Conservation (phyloP, 2,888 invertebrate genomes). For the Emesis furor region DNA sequence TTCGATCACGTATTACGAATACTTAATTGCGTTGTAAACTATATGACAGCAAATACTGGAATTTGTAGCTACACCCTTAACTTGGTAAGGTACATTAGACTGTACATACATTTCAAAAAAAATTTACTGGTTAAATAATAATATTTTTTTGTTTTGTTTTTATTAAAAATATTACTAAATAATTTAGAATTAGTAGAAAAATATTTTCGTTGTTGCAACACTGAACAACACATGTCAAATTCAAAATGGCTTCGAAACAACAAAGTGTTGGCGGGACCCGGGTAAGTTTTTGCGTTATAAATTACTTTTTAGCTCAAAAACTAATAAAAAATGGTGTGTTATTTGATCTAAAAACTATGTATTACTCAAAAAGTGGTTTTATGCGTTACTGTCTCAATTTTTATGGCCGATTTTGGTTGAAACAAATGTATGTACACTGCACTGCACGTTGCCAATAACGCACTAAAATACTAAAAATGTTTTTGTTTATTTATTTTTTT, state of each 20-base stretch:
- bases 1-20: too few species aligned
- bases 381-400: slow-evolving; percentile 31
- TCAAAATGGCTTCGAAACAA: slow-evolving; percentile 42
- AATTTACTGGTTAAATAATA: slow-evolving; percentile 44
- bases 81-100: slow-evolving; percentile 27
- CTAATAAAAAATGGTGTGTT: slow-evolving; percentile 33
- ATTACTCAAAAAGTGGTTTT: slow-evolving; percentile 44
- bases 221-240: slow-evolving; percentile 27
- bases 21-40: too few species aligned
- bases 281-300: slow-evolving; percentile 40
- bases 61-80: too few species aligned
- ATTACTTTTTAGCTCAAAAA: slow-evolving; percentile 38
- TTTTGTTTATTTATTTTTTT: slow-evolving; percentile 37
- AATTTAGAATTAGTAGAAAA: slow-evolving; percentile 26
- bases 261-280: slow-evolving; percentile 37
- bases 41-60: too few species aligned
- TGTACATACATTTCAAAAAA: slow-evolving; percentile 50
- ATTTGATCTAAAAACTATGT: slow-evolving; percentile 41
- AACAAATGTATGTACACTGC: slow-evolving; percentile 42
- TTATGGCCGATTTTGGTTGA: slow-evolving; percentile 33
- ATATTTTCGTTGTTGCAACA: slow-evolving; percentile 30
- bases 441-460: slow-evolving; percentile 44
- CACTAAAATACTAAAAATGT: background rate
- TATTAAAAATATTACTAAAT: slow-evolving; percentile 14
- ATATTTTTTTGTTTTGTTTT: slow-evolving; percentile 39